These are phyloP conservation scores for Osmerus mordax DNA, from an alignment of 2,113 vertebrate genomes.

Conservation along the genomic window DNA sequence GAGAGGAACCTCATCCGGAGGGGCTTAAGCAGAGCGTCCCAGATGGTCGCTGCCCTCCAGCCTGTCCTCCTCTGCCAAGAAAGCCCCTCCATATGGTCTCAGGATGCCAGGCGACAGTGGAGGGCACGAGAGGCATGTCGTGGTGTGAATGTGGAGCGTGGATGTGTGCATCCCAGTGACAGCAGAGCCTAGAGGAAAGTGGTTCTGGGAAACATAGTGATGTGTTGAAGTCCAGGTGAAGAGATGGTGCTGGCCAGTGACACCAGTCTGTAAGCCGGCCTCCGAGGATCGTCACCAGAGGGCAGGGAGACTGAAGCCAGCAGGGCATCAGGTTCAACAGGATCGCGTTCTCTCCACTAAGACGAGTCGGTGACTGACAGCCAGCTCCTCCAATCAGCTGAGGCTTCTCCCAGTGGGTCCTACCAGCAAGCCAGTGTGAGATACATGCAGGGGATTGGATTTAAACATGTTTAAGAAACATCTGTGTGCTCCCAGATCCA, in stretches of 20 bases:
- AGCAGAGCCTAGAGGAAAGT: slow-evolving; percentile 23
- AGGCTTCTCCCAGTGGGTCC: neutral
- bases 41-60: slow-evolving; percentile 1
- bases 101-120: too few relatives aligned
- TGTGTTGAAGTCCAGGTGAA: too few relatives aligned
- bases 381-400: slow-evolving; percentile 2
- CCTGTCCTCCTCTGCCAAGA: too few relatives aligned
- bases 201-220: neutral
- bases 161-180: neutral
- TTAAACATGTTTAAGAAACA: neutral
- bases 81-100: neutral
- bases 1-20: neutral
- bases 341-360: slow-evolving; percentile 8
- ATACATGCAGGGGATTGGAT: neutral
- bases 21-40: slow-evolving; percentile 12
- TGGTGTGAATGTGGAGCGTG: neutral
- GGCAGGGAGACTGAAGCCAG: neutral
- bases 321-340: slow-evolving; percentile 1
- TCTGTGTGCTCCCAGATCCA: neutral
- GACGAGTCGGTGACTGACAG: neutral
- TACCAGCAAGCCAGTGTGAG: neutral
- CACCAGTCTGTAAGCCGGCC: neutral
- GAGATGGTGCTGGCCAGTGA: neutral
- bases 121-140: neutral
- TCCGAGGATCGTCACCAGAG: neutral